Evolutionary conservation across 2,797 vertebrate genomes (phyloP).

Genomic region (Falco cherrug): DNA sequence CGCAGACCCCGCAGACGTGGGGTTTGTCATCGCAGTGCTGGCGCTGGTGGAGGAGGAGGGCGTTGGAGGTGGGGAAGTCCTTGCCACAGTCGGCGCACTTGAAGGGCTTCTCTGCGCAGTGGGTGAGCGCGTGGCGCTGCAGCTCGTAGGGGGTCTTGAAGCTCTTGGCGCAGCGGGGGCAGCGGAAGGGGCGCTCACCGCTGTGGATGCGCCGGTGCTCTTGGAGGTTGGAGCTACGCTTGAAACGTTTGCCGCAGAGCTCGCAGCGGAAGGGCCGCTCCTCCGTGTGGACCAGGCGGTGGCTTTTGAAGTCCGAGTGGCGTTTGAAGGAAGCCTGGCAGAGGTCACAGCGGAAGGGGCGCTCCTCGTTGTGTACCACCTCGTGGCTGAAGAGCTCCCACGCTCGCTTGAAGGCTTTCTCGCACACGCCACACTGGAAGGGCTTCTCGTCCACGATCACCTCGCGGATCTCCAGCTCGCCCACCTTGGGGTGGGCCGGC

Average conservation of each 20-base stretch:
- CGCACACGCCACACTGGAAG: constrained; percentile 31
- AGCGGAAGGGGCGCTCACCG: constrained; percentile 46
- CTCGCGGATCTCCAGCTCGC: constrained; percentile 13
- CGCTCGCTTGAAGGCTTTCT: constrained; percentile 51
- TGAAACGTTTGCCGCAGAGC: constrained; percentile 67
- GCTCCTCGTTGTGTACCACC: constrained; percentile 64
- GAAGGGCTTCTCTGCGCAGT: constrained; percentile 28
- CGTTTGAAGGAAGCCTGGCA: constrained; percentile 66
- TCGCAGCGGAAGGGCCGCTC: constrained; percentile 64
- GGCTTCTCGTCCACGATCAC: constrained; percentile 53
- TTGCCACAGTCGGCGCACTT: constrained; percentile 37
- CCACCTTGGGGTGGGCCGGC: neutral
- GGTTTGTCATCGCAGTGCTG: constrained; percentile 5
- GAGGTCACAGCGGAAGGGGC: constrained; percentile 46
- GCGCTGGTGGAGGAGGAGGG: constrained; percentile 55
- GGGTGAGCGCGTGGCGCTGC: constrained; percentile 34
- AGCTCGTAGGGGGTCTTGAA: constrained; percentile 68
- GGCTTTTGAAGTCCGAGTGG: constrained; percentile 71
- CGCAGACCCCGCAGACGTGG: constrained; percentile 52
- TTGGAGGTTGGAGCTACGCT: constrained; percentile 64
- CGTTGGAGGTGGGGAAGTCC: constrained; percentile 3
- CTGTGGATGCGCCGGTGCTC: constrained; percentile 67
- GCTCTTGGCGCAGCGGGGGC: constrained; percentile 52
- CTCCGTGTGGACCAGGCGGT: constrained; percentile 54
- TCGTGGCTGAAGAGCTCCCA: constrained; percentile 72